phyloP scores from a whole-genome alignment of 1,140 invertebrate species.

The Vanessa tameamea region DNA sequence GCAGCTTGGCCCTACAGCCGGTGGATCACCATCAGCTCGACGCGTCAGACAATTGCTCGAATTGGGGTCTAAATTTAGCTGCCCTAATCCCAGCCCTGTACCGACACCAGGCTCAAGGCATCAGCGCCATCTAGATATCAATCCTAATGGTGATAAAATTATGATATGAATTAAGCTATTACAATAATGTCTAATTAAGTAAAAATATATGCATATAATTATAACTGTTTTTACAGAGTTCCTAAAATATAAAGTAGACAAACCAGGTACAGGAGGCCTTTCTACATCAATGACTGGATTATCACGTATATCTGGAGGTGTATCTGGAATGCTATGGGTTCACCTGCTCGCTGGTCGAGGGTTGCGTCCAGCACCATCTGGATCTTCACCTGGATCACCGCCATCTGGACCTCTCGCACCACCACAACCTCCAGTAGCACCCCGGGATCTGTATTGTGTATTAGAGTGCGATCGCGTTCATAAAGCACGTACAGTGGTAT shows the following conservation, averaged over 20 bases:
- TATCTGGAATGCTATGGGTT: constrained; percentile 95
- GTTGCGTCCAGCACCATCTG: constrained; percentile 88
- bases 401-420: constrained; percentile 69
- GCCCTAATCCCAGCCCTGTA: constrained; percentile 84
- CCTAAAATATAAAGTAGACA: constrained; percentile 95
- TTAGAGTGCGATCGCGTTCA: constrained; percentile 98
- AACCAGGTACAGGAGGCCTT: constrained; percentile 82
- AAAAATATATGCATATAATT: neutral
- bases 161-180: neutral
- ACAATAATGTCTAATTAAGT: neutral
- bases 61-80: constrained; percentile 82
- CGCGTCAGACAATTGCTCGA: constrained; percentile 90
- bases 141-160: constrained; percentile 86
- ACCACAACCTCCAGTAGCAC: constrained; percentile 81
- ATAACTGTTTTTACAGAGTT: constrained; percentile 84
- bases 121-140: constrained; percentile 91
- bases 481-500: constrained; percentile 96
- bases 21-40: constrained; percentile 86
- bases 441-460: constrained; percentile 97
- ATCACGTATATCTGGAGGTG: constrained; percentile 80
- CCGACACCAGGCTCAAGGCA: constrained; percentile 88
- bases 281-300: constrained; percentile 74
- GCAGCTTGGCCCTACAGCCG: constrained; percentile 77
- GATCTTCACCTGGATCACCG: constrained; percentile 84
- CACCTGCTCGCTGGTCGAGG: constrained; percentile 94